Evolutionary conservation across 1,140 invertebrate species (phyloP).

Genomic region (Habropoda laboriosa): DNA sequence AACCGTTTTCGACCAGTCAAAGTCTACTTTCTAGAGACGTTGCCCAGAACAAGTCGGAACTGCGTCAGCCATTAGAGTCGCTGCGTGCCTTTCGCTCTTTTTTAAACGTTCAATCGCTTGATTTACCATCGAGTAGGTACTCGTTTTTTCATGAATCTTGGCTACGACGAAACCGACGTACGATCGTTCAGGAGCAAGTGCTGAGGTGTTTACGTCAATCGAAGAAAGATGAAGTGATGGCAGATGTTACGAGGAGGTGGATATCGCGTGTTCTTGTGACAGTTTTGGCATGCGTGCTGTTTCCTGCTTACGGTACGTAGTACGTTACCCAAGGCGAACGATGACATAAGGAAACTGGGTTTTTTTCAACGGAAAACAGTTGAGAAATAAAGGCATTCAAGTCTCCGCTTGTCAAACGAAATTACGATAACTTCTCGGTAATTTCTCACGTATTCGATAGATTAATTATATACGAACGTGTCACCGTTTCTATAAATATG

Average conservation of each 20-base stretch:
- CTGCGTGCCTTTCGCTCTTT: background rate
- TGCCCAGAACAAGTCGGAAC: constrained; percentile 12
- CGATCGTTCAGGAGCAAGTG: background rate
- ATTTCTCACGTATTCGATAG: background rate
- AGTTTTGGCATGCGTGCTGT: constrained; percentile 48
- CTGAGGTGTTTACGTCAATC: background rate
- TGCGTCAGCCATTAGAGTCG: constrained; percentile 39
- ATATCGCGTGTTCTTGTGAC: constrained; percentile 38
- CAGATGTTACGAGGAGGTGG: constrained; percentile 58
- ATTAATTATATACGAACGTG: background rate
- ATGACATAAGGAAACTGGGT: background rate
- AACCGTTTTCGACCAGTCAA: constrained; percentile 29
- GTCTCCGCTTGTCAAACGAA: background rate
- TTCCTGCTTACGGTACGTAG: constrained; percentile 51
- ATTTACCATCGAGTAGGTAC: background rate
- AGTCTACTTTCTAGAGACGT: constrained; percentile 53
- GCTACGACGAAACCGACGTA: background rate
- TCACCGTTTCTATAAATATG: background rate
- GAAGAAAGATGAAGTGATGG: constrained; percentile 64
- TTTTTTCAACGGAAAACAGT: too few species aligned
- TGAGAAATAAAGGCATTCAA: too few species aligned
- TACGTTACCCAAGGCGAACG: background rate
- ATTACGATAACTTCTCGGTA: background rate
- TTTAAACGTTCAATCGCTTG: background rate
- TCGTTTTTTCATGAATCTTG: background rate